Evolutionary conservation across 2,888 invertebrate species (phyloP), one percentile per base, ranked within the genome.

Genomic region (Ectemnius cavifrons): DNA sequence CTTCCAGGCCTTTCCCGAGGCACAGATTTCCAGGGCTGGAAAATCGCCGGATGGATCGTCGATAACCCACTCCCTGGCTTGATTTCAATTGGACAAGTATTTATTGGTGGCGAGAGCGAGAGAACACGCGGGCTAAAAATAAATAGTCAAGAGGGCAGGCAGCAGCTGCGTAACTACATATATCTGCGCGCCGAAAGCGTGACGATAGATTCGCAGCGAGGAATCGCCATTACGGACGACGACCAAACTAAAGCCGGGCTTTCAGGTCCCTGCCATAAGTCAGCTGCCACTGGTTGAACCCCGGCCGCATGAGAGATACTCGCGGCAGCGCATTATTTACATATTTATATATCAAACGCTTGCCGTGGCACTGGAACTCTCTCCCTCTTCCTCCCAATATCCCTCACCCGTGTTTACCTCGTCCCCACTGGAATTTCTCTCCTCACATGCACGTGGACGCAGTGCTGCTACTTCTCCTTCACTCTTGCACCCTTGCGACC

Each of bases 281-380:
- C 87, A 87, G 85, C 84, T 84, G 86, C 85, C 86, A 87, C 84
- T 80, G 86, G 83, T 79, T 74, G 81, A 81, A 79, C 85, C 37
- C 85, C 75, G 80, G 81, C 84, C 80, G 85, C 86, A 87, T 86
- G 87, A 88, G 84, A 87, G 87, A 89, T 87, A 87, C 81, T 80
- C 85, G 81, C 81, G 79, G 83, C 85, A 75, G 83, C 80, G 84
- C 87, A 84, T 88, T 88, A 88, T 88, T 88, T 88, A 88, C 87
- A 88, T 88, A 88, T 88, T 88, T 88, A 88, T 88, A 85, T 85
- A 86, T 87, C 86, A 87, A 87, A 86, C 83, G 86, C 72, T 79
- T 75, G 80, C 68, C 77, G 67, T 59, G 63, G 59, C 67, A 49
- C 27, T 20, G 27, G 20, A 27, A 58, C 45, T 46, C 57, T 67